These are phyloP conservation scores for Trematocara variabile DNA, from an alignment of 2,113 vertebrate species.

Conservation along the genomic window DNA sequence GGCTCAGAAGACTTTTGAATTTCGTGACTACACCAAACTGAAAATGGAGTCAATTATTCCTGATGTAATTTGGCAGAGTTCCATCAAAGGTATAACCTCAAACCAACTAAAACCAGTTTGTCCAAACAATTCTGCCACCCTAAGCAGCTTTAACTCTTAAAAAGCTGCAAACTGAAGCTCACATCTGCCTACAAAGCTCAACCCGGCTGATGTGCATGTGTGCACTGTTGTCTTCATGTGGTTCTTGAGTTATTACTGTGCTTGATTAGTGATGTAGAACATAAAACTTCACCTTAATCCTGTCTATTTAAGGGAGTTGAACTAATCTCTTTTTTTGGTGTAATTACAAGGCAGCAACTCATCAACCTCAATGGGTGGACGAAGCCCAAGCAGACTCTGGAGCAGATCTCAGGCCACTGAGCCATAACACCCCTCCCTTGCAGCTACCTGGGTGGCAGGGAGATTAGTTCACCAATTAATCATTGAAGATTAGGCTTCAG, in stretches of 20 bases:
- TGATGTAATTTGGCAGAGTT: not conserved
- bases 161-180: not conserved
- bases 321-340: not conserved
- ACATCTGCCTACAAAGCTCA: not conserved
- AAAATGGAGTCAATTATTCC: not conserved
- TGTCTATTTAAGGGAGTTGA: not conserved
- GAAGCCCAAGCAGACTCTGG: not conserved
- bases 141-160: not conserved
- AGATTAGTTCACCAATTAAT: conserved; percentile 17
- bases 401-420: not conserved
- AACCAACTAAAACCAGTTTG: not conserved
- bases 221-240: not conserved
- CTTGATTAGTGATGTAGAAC: not conserved
- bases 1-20: not conserved
- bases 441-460: conserved; percentile 13
- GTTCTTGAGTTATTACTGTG: not conserved
- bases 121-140: not conserved
- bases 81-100: not conserved
- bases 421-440: not conserved
- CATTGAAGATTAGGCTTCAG: not conserved
- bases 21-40: not conserved
- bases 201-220: not conserved
- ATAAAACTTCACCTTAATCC: conserved; percentile 9
- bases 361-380: not conserved
- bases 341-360: conserved; percentile 34